phyloP scores from a whole-genome alignment of 2,797 vertebrate species.

The Morus bassanus region DNA sequence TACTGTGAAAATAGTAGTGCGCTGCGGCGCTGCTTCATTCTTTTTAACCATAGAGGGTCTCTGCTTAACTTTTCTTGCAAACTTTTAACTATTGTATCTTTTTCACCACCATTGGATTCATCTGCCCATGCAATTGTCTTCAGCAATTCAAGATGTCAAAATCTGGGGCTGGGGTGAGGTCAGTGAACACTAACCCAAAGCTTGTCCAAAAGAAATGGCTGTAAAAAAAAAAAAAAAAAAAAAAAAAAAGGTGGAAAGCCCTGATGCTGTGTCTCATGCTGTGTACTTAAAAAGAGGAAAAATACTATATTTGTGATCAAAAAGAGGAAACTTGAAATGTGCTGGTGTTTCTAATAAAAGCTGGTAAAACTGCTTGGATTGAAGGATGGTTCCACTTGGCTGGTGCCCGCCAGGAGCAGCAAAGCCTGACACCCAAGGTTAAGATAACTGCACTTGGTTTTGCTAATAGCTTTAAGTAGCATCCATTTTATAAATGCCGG shows the following conservation, averaged over 20 bases:
- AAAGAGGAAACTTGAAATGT: slow-evolving; percentile 77
- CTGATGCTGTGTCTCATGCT: slow-evolving; percentile 70
- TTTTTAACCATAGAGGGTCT: slow-evolving; percentile 12
- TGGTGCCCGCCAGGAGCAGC: slow-evolving; percentile 29
- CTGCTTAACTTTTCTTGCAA: slow-evolving; percentile 20
- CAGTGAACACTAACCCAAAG: slow-evolving; percentile 43
- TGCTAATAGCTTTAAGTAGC: neutral
- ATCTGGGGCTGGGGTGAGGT: slow-evolving; percentile 35
- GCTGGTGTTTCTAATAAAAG: slow-evolving; percentile 80
- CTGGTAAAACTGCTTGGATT: slow-evolving; percentile 76
- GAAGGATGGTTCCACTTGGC: slow-evolving; percentile 71
- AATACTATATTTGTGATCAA: slow-evolving; percentile 77
- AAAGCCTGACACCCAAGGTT: neutral
- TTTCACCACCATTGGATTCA: slow-evolving; percentile 25
- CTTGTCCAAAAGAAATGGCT: slow-evolving; percentile 56
- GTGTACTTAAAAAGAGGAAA: slow-evolving; percentile 70
- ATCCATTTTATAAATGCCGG: neutral
- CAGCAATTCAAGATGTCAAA: slow-evolving; percentile 58
- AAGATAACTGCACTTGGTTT: neutral
- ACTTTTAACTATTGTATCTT: slow-evolving; percentile 9
- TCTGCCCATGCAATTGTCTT: slow-evolving; percentile 22
- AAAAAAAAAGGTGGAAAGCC: slow-evolving; percentile 49
- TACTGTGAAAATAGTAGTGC: neutral
- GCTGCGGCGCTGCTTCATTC: neutral
- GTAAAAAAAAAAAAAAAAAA: neutral